A percentile compares a stretch with the other conserved stretches of the same genome.
phyloP scores from a whole-genome alignment of 2,888 invertebrate genomes.

The Xestia c-nigrum region DNA sequence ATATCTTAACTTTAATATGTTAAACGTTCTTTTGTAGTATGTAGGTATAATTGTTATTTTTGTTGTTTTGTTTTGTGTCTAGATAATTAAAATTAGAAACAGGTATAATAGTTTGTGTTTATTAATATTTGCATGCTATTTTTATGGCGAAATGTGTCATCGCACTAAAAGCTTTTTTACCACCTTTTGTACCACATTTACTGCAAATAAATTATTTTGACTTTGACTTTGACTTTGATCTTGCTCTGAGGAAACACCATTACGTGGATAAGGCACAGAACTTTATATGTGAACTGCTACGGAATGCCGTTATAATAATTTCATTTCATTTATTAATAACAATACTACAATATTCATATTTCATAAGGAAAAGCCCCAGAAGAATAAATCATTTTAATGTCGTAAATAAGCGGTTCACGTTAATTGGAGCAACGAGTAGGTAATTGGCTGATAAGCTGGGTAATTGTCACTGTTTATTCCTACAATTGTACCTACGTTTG shows the following conservation, averaged over 20 bases:
- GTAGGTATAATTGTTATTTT: no score
- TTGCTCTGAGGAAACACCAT: not conserved
- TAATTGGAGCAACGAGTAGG: not conserved
- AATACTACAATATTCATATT: not conserved
- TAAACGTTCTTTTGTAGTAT: no score
- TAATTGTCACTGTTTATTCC: not conserved
- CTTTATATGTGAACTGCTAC: not conserved
- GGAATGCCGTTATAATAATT: not conserved
- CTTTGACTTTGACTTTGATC: no score
- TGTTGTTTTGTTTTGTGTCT: no score
- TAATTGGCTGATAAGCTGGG: not conserved
- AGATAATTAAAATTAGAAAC: no score
- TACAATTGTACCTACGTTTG: not conserved
- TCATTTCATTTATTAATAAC: not conserved
- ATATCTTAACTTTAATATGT: no score
- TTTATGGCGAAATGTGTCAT: no score
- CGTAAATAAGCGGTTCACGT: slow-evolving; percentile 1
- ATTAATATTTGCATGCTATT: no score
- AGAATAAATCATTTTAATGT: not conserved
- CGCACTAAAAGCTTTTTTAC: no score
- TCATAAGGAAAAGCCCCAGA: slow-evolving; percentile 14
- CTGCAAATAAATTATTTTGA: no score
- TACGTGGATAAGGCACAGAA: not conserved
- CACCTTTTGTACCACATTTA: no score
- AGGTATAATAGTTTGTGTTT: no score